These are phyloP conservation scores for Carposina sasakii DNA, from an alignment of 1,140 invertebrate genomes.

Conservation along the genomic window DNA sequence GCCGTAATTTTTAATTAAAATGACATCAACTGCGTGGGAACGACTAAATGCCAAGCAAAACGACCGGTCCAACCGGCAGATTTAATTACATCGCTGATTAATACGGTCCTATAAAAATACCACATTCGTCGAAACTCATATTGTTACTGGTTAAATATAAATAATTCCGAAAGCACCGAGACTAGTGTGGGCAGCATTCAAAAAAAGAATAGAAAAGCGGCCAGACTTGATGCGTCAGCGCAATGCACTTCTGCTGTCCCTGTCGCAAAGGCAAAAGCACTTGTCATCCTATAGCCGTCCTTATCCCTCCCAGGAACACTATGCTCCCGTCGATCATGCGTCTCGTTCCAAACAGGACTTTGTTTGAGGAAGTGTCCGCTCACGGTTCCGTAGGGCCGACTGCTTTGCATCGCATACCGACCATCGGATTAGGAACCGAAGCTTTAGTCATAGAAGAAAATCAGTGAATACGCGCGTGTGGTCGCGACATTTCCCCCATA, in stretches of 20 bases:
- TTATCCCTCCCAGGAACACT: conserved; percentile 22
- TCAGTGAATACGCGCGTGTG: conserved; percentile 44
- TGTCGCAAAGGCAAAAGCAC: conserved; percentile 36
- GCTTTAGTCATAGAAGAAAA: conserved; percentile 43
- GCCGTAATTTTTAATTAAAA: conserved; percentile 59
- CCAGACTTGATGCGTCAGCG: conserved; percentile 60
- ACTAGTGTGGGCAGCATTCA: conserved; percentile 45
- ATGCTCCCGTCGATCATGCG: conserved; percentile 12
- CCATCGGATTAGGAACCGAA: conserved; percentile 48
- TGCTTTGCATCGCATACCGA: conserved; percentile 51
- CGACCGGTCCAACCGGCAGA: conserved; percentile 48
- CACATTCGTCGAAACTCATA: conserved; percentile 34
- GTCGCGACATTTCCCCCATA: conserved; percentile 62
- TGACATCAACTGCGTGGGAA: conserved; percentile 67
- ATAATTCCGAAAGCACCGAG: conserved; percentile 54
- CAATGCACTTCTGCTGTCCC: conserved; percentile 53
- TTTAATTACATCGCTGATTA: conserved; percentile 56
- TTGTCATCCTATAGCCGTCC: conserved; percentile 42
- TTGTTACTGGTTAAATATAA: conserved; percentile 30
- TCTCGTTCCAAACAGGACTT: conserved; percentile 32
- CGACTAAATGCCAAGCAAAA: conserved; percentile 50
- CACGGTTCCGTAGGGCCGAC: conserved; percentile 37
- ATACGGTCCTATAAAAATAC: conserved; percentile 50
- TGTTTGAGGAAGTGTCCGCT: conserved; percentile 57
- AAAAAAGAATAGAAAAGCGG: conserved; percentile 49